Evolutionary conservation across 1,140 invertebrate species (phyloP).

Genomic region (Caerostris extrusa): DNA sequence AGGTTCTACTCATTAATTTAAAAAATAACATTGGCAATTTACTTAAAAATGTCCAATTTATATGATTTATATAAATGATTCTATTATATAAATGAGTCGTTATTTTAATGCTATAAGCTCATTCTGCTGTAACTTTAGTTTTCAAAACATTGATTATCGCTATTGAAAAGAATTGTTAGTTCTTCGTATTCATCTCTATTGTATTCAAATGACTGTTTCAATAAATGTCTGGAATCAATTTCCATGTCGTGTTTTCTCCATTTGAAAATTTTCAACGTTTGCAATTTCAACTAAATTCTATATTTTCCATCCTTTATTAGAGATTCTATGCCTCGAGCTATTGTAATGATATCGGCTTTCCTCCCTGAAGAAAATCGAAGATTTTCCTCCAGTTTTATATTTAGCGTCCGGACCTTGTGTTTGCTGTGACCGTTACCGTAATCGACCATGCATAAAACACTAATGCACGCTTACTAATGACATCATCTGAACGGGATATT

Average conservation of each 20-base stretch:
- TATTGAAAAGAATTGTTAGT: background rate
- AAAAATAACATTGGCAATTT: no score
- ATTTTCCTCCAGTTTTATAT: conserved; percentile 29
- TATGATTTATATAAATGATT: no score
- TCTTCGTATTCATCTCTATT: background rate
- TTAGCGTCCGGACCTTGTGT: conserved; percentile 8
- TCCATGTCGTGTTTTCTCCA: background rate
- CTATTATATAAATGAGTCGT: no score
- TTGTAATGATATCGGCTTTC: conserved; percentile 30
- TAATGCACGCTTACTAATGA: conserved; percentile 53
- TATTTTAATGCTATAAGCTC: no score
- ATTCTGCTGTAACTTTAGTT: background rate
- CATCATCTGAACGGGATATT: conserved; percentile 37
- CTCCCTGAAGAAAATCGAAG: conserved; percentile 25
- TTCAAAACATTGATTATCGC: background rate
- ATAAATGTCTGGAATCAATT: conserved; percentile 6
- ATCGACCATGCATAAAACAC: conserved; percentile 67
- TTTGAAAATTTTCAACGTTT: background rate
- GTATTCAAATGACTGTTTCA: background rate
- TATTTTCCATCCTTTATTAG: conserved; percentile 34
- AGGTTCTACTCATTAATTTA: no score
- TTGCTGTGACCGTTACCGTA: background rate
- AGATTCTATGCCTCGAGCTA: background rate
- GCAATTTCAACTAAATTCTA: background rate
- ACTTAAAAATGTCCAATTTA: no score